phyloP scores from a whole-genome alignment of 2,113 vertebrate genomes.

The Apus apus region DNA sequence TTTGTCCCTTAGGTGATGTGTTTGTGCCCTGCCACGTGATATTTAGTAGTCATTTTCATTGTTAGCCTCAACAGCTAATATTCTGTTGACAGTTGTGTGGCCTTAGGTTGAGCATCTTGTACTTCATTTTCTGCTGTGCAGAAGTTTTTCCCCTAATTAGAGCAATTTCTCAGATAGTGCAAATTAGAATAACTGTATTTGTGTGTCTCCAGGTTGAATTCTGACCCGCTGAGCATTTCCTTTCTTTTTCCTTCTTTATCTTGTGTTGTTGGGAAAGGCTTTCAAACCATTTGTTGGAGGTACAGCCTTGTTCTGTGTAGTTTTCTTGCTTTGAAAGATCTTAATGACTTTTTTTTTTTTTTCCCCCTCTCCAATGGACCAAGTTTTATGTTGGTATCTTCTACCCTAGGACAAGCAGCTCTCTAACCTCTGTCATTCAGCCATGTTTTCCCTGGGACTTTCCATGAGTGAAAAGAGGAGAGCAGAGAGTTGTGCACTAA shows the following conservation, averaged over 20 bases:
- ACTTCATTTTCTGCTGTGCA: not conserved
- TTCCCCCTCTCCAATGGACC: not conserved
- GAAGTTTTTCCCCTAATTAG: not conserved
- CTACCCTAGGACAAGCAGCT: accelerated
- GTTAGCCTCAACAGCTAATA: not conserved
- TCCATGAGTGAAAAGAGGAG: not conserved
- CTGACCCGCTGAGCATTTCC: not conserved
- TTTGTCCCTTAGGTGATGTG: not conserved
- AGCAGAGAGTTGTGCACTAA: not conserved
- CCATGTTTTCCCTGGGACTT: not conserved
- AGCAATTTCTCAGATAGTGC: not conserved
- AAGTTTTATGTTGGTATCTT: not conserved
- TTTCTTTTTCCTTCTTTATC: not conserved
- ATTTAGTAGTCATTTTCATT: not conserved
- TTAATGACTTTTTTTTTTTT: not conserved
- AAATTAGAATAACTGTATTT: not conserved
- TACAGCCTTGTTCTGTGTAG: not conserved
- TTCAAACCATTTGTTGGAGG: not conserved
- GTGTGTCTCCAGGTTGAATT: not conserved
- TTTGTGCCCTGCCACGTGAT: not conserved
- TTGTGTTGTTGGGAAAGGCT: not conserved
- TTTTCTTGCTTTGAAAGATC: not conserved
- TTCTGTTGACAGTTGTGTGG: not conserved
- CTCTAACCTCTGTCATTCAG: not conserved
- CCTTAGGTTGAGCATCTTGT: not conserved